Evolutionary conservation across 2,888 invertebrate genomes (phyloP), one percentile per base, ranked within the genome.

Genomic region (Drosophila hamatofila): DNA sequence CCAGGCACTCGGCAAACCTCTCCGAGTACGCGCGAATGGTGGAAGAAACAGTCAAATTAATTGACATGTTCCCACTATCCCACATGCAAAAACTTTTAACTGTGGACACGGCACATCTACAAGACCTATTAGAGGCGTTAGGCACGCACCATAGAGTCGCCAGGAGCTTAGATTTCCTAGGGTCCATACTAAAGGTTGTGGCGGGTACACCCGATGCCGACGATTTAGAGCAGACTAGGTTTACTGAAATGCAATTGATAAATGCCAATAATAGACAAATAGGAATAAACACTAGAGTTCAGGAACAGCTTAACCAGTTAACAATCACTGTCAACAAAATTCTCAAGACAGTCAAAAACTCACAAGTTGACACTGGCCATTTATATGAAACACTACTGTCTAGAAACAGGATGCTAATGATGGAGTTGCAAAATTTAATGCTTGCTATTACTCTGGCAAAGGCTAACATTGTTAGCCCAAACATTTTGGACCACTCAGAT

Each of bases 211-310:
- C 49, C 30, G 49, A 51, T 33, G 49, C 49, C 33, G 21, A 14
- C 16, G 49, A 49, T 49, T 49, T 49, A 49, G 30, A 33, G 49
- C 27, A 49, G 18, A 49, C 30, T 30, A 49, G 18, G 30, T 30
- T 49, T 14, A 48, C 37, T 27, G 35, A 48, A 23, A 37, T 37
- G 16, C 25, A 48, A n/a, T 2, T 18, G 9, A n/a, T n/a, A n/a
- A 39, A 39, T 39, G n/a, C n/a, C n/a, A 39, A 39, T 9, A 39
- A 39, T n/a, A 39, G n/a, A 39, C n/a, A n/a, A n/a, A n/a, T n/a
- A n/a, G n/a, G n/a, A n/a, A n/a, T n/a, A n/a, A n/a, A n/a, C n/a
- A n/a, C n/a, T n/a, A n/a, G n/a, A n/a, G n/a, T n/a, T n/a, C n/a
- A n/a, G n/a, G n/a, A n/a, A n/a, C n/a, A n/a, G n/a, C n/a, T n/a